Percentiles rank a stretch among this genome's conserved stretches.
Conservation (phyloP, 2,888 invertebrate species). For the Melieria picta region DNA sequence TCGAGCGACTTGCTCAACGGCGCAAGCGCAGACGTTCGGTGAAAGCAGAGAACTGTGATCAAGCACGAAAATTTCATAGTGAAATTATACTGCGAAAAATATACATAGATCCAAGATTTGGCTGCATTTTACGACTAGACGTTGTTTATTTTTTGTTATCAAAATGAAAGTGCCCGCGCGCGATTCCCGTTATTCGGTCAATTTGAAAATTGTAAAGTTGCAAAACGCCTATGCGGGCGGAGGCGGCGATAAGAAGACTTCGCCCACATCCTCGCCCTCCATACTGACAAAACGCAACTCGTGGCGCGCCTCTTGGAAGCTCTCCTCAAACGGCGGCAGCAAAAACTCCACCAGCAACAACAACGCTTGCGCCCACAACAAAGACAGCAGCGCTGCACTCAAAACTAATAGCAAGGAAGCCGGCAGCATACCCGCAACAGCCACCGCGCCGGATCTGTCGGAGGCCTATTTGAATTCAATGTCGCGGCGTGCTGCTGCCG, state of each 20-base stretch:
- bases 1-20: too few species aligned
- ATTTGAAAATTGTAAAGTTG: slow-evolving; percentile 62
- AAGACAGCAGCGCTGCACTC: slow-evolving; percentile 29
- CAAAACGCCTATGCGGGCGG: slow-evolving; percentile 44
- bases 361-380: slow-evolving; percentile 13
- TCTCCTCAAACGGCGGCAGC: slow-evolving; percentile 2
- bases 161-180: slow-evolving; percentile 57
- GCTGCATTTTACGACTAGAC: too few species aligned
- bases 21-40: too few species aligned
- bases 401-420: slow-evolving; percentile 10
- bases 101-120: too few species aligned
- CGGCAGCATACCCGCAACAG: not conserved
- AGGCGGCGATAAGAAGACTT: slow-evolving; percentile 39
- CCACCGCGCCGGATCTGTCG: not conserved
- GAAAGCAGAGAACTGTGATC: too few species aligned
- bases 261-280: slow-evolving; percentile 39
- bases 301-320: slow-evolving; percentile 57
- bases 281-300: slow-evolving; percentile 53
- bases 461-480: not conserved
- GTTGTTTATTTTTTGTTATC: too few species aligned
- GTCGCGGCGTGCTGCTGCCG: not conserved
- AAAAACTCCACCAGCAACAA: slow-evolving; percentile 28
- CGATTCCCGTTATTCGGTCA: slow-evolving; percentile 57
- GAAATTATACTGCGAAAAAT: too few species aligned
- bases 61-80: too few species aligned